Evolutionary conservation across 1,140 invertebrate genomes (phyloP).

Genomic region (Listronotus oregonensis): DNA sequence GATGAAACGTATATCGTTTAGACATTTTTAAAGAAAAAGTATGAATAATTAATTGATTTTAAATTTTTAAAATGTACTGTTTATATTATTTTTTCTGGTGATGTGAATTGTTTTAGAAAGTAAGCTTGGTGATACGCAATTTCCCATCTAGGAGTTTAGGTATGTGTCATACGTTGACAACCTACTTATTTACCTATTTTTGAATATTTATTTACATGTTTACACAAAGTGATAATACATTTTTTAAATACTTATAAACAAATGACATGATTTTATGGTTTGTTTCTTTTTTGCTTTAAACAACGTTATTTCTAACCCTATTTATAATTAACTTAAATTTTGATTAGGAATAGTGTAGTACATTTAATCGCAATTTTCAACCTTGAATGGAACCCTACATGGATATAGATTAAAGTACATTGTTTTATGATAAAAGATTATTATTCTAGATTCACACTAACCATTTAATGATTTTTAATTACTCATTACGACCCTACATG

Average conservation of each 20-base stretch:
- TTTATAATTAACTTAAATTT: neutral
- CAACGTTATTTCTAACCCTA: too few relatives aligned
- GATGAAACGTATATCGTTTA: conserved; percentile 19
- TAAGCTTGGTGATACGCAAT: neutral
- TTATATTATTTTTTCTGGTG: conserved; percentile 4
- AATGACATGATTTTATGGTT: too few relatives aligned
- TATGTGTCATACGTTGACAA: conserved; percentile 39
- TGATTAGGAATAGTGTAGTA: neutral
- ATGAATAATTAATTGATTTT: neutral
- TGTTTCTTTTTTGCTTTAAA: too few relatives aligned
- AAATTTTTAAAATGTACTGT: neutral
- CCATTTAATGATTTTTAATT: too few relatives aligned
- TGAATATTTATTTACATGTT: conserved; percentile 36
- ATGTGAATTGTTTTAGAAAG: conserved; percentile 6
- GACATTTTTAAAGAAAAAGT: conserved; percentile 11
- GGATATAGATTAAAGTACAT: conserved; percentile 28
- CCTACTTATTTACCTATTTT: conserved; percentile 37
- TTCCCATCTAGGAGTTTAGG: conserved; percentile 13
- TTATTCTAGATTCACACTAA: conserved; percentile 7
- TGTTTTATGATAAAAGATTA: conserved; percentile 27
- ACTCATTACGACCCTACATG: too few relatives aligned
- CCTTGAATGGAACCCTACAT: conserved; percentile 32
- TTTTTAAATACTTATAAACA: conserved; percentile 2
- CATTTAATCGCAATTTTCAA: conserved; percentile 9
- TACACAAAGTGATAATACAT: conserved; percentile 3